These are phyloP conservation scores for Cricetomys ansorgei DNA, from an alignment of 2,113 vertebrate genomes.

Conservation along the genomic window DNA sequence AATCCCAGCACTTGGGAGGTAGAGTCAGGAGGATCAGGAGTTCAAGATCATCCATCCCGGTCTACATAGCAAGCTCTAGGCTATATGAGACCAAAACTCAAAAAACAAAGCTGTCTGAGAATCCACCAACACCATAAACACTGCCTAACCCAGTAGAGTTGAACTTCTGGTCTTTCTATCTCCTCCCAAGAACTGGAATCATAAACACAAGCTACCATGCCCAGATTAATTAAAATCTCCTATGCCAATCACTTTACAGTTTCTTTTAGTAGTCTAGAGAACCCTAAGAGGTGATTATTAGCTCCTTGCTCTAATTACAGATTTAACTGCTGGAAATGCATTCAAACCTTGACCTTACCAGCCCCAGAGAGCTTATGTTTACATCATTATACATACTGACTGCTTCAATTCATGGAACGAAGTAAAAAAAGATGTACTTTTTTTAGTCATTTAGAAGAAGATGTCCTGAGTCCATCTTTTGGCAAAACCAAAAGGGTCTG, in stretches of 20 bases:
- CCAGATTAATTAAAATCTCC: conserved; percentile 15
- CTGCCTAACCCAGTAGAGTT: not conserved
- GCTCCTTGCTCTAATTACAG: not conserved
- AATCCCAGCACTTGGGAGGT: not conserved
- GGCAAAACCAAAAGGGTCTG: conserved; percentile 29
- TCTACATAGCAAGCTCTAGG: no score
- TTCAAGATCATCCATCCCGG: not conserved
- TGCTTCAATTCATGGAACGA: not conserved
- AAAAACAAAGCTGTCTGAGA: not conserved
- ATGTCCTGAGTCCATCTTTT: conserved; percentile 57
- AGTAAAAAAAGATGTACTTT: conserved; percentile 53
- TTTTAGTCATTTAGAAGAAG: conserved; percentile 25
- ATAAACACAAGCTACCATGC: not conserved
- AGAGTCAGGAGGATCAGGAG: not conserved
- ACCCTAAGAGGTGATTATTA: not conserved
- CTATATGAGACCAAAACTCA: not conserved
- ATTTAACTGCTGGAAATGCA: not conserved
- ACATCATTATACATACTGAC: not conserved
- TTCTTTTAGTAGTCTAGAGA: not conserved
- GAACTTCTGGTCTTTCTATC: not conserved
- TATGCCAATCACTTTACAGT: not conserved
- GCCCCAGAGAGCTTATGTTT: not conserved
- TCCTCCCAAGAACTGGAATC: not conserved
- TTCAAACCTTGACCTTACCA: not conserved
- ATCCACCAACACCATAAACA: not conserved